phyloP scores from a whole-genome alignment of 2,113 vertebrate species.

The Tretioscincus oriximinensis region DNA sequence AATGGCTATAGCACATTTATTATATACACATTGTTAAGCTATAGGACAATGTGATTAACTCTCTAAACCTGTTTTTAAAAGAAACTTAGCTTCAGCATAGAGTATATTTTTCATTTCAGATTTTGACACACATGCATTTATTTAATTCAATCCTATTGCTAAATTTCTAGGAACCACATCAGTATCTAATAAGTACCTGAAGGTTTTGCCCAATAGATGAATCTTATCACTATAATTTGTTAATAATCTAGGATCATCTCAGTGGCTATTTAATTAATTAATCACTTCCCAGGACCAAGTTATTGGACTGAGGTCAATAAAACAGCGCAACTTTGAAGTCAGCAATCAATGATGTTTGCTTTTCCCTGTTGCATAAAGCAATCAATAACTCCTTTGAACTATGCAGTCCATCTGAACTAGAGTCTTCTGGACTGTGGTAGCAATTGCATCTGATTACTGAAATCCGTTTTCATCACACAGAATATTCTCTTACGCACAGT shows the following conservation, averaged over 20 bases:
- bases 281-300: neutral
- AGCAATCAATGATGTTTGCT: slow-evolving; percentile 13
- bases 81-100: neutral
- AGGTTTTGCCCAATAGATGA: neutral
- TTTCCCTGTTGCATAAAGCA: neutral
- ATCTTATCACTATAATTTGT: neutral
- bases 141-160: no score
- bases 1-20: no score
- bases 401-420: neutral
- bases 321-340: neutral
- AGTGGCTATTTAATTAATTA: neutral
- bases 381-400: slow-evolving; percentile 1
- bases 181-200: neutral
- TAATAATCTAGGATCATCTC: neutral
- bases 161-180: neutral
- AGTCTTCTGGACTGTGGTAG: slow-evolving; percentile 33
- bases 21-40: no score
- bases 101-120: neutral
- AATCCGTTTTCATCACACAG: neutral
- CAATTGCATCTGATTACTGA: neutral
- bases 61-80: neutral
- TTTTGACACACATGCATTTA: neutral
- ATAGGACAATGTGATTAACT: neutral
- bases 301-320: slow-evolving; percentile 1
- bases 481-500: neutral